These are phyloP conservation scores for Sprattus sprattus DNA, from an alignment of 2,113 vertebrate species.

Conservation along the genomic window DNA sequence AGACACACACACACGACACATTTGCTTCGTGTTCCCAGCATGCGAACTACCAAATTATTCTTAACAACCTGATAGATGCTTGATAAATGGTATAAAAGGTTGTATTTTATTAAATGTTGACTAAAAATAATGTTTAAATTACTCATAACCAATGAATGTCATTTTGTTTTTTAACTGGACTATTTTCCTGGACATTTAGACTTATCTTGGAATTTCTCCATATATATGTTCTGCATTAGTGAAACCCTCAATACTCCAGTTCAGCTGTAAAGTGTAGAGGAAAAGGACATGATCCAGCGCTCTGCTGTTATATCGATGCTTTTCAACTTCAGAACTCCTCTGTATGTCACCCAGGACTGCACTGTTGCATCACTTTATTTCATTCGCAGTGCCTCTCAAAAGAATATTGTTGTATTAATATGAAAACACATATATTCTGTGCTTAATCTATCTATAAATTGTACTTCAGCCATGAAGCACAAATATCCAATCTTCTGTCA, in stretches of 20 bases:
- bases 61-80: not conserved
- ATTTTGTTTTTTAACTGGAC: not conserved
- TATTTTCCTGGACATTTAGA: too few relatives aligned
- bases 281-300: not conserved
- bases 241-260: too few relatives aligned
- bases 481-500: not conserved
- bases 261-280: too few relatives aligned
- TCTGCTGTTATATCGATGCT: not conserved
- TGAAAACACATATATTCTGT: not conserved
- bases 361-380: not conserved
- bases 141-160: not conserved
- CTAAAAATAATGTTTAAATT: too few relatives aligned
- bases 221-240: too few relatives aligned
- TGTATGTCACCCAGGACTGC: not conserved
- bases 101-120: not conserved
- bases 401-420: not conserved
- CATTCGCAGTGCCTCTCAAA: not conserved
- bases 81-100: not conserved
- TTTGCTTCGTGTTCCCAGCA: not conserved
- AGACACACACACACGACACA: not conserved
- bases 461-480: not conserved
- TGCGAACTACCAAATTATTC: not conserved
- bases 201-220: too few relatives aligned
- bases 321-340: not conserved
- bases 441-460: not conserved